Evolutionary conservation across 2,888 invertebrate species (phyloP).

Genomic region (Eulithis prunata): DNA sequence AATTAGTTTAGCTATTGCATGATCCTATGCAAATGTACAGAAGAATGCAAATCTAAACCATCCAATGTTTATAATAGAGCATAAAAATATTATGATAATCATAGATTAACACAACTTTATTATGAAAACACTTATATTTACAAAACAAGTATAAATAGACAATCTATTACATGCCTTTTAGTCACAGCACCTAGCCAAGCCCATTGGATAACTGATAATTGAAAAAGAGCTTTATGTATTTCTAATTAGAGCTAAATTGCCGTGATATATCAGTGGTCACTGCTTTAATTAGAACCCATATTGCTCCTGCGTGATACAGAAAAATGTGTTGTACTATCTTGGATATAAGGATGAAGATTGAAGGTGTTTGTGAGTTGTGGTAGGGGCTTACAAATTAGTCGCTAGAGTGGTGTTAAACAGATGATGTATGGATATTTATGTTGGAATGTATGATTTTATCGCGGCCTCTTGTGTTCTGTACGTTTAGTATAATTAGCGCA

Average conservation of each 20-base stretch:
- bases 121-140: conserved; percentile 39
- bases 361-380: background rate
- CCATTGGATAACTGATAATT: conserved; percentile 10
- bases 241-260: conserved; percentile 9
- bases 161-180: conserved; percentile 30
- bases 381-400: conserved; percentile 25
- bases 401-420: conserved; percentile 28
- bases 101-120: conserved; percentile 34
- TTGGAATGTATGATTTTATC: conserved; percentile 28
- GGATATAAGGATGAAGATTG: conserved; percentile 9
- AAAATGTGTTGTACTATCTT: conserved; percentile 4
- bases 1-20: background rate
- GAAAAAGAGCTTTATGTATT: conserved; percentile 13
- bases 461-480: conserved; percentile 11
- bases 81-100: conserved; percentile 41
- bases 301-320: conserved; percentile 9
- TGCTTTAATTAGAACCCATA: conserved; percentile 31
- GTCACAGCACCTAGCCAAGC: conserved; percentile 25
- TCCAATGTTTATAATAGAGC: conserved; percentile 33
- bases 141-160: conserved; percentile 35
- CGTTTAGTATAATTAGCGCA: conserved; percentile 9
- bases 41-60: conserved; percentile 28
- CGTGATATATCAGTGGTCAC: conserved; percentile 5
- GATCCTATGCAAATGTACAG: background rate
- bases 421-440: conserved; percentile 18